A percentile compares a stretch with the other conserved stretches of the same genome.
Conservation (phyloP, 1,140 invertebrate species). For the Lepidurus arcticus region DNA sequence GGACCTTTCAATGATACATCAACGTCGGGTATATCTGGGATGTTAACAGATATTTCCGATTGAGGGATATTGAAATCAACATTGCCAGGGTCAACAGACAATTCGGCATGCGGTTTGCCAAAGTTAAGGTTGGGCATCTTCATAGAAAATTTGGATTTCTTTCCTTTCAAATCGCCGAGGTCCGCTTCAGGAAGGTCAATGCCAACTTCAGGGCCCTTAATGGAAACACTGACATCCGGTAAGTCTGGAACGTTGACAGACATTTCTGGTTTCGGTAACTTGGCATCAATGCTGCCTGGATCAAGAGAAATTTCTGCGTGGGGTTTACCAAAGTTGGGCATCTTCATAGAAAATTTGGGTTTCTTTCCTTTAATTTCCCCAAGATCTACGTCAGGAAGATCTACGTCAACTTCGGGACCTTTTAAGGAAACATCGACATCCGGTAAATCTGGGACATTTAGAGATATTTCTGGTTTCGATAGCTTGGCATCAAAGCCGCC, state of each 20-base stretch:
- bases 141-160: not conserved
- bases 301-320: not conserved
- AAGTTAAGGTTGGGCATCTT: not conserved
- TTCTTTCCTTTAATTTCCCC: not conserved
- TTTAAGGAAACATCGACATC: not conserved
- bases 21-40: not conserved
- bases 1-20: not conserved
- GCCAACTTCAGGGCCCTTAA: not conserved
- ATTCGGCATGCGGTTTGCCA: not conserved
- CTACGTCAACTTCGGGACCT: not conserved
- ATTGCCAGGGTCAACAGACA: not conserved
- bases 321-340: not conserved
- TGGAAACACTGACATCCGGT: not conserved
- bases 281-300: not conserved
- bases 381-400: constrained; percentile 11
- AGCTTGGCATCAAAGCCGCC: not conserved
- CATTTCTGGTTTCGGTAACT: not conserved
- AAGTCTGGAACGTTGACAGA: not conserved
- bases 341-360: constrained; percentile 24
- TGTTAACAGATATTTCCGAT: not conserved
- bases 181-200: not conserved
- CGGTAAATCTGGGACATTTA: not conserved
- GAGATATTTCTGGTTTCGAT: constrained; percentile 9
- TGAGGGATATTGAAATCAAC: not conserved
- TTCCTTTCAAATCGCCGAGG: not conserved